A percentile compares a stretch with the other conserved stretches of the same genome.
Evolutionary conservation across 2,888 invertebrate genomes (phyloP).

Genomic region (Pseudeuparius sepicola): DNA sequence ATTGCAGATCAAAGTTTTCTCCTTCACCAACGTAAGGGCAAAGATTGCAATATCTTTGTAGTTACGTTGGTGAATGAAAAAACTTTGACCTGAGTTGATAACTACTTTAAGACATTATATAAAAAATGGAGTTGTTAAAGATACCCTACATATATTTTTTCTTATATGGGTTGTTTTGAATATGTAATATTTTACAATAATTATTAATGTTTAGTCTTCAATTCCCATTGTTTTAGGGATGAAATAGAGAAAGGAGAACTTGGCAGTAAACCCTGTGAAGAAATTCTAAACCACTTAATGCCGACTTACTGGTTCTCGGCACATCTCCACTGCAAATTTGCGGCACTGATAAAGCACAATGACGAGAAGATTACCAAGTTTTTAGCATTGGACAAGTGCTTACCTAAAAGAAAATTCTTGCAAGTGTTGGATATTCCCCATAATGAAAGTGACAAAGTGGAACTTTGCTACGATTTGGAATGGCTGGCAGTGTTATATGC

Average conservation of each 20-base stretch:
- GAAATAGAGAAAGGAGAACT: slow-evolving; percentile 73
- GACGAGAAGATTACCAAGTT: slow-evolving; percentile 62
- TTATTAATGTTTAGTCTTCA: too few species aligned
- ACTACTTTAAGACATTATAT: too few species aligned
- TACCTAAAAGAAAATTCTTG: slow-evolving; percentile 79
- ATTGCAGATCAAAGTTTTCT: too few species aligned
- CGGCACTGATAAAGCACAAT: slow-evolving; percentile 73
- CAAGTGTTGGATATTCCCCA: slow-evolving; percentile 63
- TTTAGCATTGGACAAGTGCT: slow-evolving; percentile 91
- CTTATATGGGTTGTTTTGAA: too few species aligned
- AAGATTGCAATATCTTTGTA: too few species aligned
- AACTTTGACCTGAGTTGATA: too few species aligned
- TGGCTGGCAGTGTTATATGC: slow-evolving; percentile 83
- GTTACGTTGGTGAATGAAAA: too few species aligned
- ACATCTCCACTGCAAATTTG: slow-evolving; percentile 94
- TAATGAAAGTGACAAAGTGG: slow-evolving; percentile 44
- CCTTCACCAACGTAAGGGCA: too few species aligned
- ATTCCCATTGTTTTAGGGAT: too few species aligned
- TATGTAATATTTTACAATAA: too few species aligned
- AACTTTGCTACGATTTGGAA: slow-evolving; percentile 75
- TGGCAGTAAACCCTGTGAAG: slow-evolving; percentile 81
- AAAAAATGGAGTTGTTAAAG: too few species aligned
- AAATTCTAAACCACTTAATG: slow-evolving; percentile 67
- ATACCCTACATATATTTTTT: too few species aligned
- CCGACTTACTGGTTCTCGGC: slow-evolving; percentile 96